Base-by-base conservation (phyloP, 2,888 invertebrate species). In the Spialia ferax region DNA sequence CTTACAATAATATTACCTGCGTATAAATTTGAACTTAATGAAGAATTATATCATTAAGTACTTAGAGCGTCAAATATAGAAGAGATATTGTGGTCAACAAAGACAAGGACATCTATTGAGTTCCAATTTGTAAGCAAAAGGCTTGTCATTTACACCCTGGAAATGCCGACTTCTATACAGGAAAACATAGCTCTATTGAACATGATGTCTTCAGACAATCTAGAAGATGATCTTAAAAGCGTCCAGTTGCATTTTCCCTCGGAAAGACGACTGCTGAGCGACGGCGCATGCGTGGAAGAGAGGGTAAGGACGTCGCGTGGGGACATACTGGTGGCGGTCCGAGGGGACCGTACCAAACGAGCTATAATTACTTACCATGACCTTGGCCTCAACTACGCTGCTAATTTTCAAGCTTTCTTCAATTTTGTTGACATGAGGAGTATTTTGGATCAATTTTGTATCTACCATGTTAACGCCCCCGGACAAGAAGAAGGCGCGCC, bases 301-400 rank as follows among this genome's bases (percentile, higher is more conserved):
- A 95, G 97, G 83, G 97, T 99, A 78, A 97, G 97, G 87, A 99
- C 99, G 63, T 97, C 97, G 83, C 97, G 97, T 87, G 99, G 99
- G 72, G 96, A 97, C 79, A 94, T 99, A 78, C 95, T 98, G 80
- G 99, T 99, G 69, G 98, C 98, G 70, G 97, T 99, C 77, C 98
- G 99, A 88, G 99, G 99, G 72, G 97, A 98, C 89, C 95, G 97
- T 77, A 95, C 95, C 79, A 98, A 98, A 91, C 98, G 97, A 74
- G 98, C 99, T 77, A 98, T 99, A 81, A 80, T 99, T 82, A 99
- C 99, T 75, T 99, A 99, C 94, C 99, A 99, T 93, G 99, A 99
- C 95, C 95, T 99, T 90, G 99, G 99, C 81, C 96, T 99, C 78
- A 99, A 99, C 92, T 99, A 97, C 95, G 96, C 97, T 77, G 97